These are phyloP conservation scores for Myotis brandtii DNA, from an alignment of 2,113 vertebrate species.

Conservation along the genomic window DNA sequence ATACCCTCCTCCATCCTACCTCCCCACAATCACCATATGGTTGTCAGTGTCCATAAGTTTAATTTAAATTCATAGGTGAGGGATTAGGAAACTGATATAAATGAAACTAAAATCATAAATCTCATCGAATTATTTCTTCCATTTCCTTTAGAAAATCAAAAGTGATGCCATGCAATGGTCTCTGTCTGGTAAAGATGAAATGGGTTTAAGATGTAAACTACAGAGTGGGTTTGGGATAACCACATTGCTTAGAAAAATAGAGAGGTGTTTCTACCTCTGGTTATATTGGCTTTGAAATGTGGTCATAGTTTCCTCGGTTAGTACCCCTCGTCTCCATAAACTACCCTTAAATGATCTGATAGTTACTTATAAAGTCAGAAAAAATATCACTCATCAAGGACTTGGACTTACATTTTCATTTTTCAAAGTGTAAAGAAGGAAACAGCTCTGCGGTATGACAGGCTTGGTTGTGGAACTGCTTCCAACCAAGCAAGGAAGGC, in stretches of 20 bases:
- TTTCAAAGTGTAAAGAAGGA: not conserved
- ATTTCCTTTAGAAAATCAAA: constrained; percentile 32
- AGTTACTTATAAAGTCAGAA: not conserved
- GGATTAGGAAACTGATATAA: not conserved
- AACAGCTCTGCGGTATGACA: not conserved
- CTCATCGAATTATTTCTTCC: not conserved
- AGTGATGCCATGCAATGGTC: not conserved
- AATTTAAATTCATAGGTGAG: constrained; percentile 37
- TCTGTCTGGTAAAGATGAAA: not conserved
- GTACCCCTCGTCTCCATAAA: not conserved
- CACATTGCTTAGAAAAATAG: not conserved
- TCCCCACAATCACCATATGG: not conserved
- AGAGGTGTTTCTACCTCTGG: not conserved
- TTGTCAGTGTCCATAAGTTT: not conserved
- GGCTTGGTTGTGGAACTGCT: not conserved
- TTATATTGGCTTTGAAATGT: not conserved
- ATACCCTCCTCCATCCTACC: not conserved
- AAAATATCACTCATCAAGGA: not conserved
- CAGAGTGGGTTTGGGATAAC: not conserved
- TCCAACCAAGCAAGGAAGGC: not conserved
- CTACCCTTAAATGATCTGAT: not conserved
- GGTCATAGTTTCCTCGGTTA: not conserved
- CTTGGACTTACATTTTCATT: not conserved
- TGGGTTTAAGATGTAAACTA: not conserved
- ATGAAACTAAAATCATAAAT: constrained; percentile 43